These are phyloP conservation scores for Heliothis peltigera DNA, from an alignment of 2,888 invertebrate genomes.

Conservation along the genomic window DNA sequence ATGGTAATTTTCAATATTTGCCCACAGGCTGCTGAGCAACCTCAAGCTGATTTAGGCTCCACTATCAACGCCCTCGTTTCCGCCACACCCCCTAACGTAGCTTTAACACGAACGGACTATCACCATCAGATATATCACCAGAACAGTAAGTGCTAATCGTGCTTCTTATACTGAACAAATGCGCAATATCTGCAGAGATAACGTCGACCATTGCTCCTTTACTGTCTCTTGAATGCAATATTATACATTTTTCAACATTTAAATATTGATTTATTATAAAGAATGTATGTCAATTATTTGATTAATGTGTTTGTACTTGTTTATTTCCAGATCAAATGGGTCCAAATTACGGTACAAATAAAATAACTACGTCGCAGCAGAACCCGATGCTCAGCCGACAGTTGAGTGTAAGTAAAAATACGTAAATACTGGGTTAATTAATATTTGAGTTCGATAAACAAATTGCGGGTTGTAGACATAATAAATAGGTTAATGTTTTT, in stretches of 20 bases:
- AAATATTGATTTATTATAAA: too few relatives aligned
- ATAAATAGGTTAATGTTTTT: too few relatives aligned
- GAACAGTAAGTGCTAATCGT: conserved; percentile 73
- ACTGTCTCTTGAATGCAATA: not conserved
- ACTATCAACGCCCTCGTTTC: conserved; percentile 96
- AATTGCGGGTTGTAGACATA: too few relatives aligned
- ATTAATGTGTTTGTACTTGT: conserved; percentile 6
- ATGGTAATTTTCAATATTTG: conserved; percentile 6
- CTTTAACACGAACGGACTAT: conserved; percentile 93
- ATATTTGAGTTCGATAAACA: too few relatives aligned
- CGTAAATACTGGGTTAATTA: too few relatives aligned
- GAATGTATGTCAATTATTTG: not conserved
- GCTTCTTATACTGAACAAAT: too few relatives aligned
- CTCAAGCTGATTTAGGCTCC: conserved; percentile 90
- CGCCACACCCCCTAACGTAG: conserved; percentile 96
- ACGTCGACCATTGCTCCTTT: not conserved
- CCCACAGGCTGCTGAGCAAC: conserved; percentile 91
- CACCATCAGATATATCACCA: conserved; percentile 82
- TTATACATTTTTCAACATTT: not conserved
- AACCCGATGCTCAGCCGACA: conserved; percentile 97
- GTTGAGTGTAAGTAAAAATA: conserved; percentile 91
- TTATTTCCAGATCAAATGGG: conserved; percentile 84
- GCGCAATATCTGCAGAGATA: too few relatives aligned
- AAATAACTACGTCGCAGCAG: conserved; percentile 93
- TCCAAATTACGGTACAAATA: conserved; percentile 86